Percentiles rank a stretch among this genome's conserved stretches.
phyloP scores from a whole-genome alignment of 2,113 vertebrate species.

The Steatornis caripensis region DNA sequence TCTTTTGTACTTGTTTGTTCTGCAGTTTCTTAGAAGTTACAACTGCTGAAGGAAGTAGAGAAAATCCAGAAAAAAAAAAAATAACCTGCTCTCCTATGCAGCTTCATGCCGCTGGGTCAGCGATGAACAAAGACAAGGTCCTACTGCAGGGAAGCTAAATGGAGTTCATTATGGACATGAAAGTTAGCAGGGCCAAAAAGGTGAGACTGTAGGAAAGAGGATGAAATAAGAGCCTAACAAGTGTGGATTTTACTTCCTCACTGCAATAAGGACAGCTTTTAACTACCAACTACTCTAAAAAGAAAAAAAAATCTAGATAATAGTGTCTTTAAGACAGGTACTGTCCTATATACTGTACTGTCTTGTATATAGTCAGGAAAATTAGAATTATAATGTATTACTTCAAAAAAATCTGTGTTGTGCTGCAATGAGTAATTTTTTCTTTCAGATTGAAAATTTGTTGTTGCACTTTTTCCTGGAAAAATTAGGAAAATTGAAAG shows the following conservation, averaged over 20 bases:
- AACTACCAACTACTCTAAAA: constrained; percentile 12
- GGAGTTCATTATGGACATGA: constrained; percentile 69
- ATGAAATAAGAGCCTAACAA: constrained; percentile 65
- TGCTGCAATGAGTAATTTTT: not conserved
- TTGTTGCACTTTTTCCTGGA: not conserved
- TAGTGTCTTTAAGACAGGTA: not conserved
- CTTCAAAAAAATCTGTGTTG: not conserved
- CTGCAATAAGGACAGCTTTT: constrained; percentile 35
- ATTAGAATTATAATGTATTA: not conserved
- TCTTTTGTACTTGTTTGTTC: constrained; percentile 58
- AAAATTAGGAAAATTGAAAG: not conserved
- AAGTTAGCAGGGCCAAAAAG: constrained; percentile 54
- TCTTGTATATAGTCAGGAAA: not conserved
- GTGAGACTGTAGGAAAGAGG: constrained; percentile 54
- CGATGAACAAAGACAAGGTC: constrained; percentile 70
- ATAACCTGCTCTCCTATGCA: constrained; percentile 14
- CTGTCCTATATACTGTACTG: not conserved
- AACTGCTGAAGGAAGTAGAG: constrained; percentile 48
- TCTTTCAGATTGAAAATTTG: not conserved
- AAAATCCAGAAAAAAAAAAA: constrained; percentile 25
- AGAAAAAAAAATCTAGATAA: not conserved
- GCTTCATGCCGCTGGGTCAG: constrained; percentile 46
- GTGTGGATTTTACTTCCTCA: constrained; percentile 60
- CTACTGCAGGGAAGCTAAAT: constrained; percentile 63
- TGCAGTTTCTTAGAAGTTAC: constrained; percentile 51